A percentile compares a stretch with the other conserved stretches of the same genome.
Conservation (phyloP, 2,113 vertebrate genomes). For the Pteropus alecto region DNA sequence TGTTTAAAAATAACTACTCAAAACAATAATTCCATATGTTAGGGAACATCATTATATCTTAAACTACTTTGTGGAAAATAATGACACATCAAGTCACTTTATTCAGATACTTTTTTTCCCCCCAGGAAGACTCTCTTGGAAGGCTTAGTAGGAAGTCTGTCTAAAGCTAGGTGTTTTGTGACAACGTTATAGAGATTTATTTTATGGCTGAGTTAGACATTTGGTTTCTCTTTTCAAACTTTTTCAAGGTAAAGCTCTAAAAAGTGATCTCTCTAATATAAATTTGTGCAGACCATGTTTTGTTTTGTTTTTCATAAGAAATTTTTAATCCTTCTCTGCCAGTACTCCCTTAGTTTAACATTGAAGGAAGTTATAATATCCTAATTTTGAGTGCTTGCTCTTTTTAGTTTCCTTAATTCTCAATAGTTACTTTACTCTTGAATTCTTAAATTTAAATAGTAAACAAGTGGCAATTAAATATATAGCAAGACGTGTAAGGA, state of each 20-base stretch:
- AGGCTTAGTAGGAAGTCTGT: background rate
- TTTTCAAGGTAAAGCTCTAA: background rate
- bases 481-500: too few relatives aligned
- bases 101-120: background rate
- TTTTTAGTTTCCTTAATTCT: background rate
- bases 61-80: background rate
- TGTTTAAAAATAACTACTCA: background rate
- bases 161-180: background rate
- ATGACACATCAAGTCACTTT: background rate
- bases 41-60: background rate
- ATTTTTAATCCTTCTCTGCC: background rate
- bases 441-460: background rate
- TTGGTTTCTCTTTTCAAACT: background rate
- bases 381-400: background rate
- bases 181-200: background rate
- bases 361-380: background rate
- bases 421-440: background rate
- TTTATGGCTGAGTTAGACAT: background rate
- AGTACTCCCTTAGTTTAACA: background rate
- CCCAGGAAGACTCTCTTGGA: background rate
- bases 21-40: background rate
- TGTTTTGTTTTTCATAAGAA: background rate
- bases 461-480: background rate
- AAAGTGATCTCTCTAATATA: background rate
- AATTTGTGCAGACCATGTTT: background rate